Percentiles rank a stretch among this genome's conserved stretches.
Conservation (phyloP, 2,113 vertebrate genomes). For the Lontra canadensis region DNA sequence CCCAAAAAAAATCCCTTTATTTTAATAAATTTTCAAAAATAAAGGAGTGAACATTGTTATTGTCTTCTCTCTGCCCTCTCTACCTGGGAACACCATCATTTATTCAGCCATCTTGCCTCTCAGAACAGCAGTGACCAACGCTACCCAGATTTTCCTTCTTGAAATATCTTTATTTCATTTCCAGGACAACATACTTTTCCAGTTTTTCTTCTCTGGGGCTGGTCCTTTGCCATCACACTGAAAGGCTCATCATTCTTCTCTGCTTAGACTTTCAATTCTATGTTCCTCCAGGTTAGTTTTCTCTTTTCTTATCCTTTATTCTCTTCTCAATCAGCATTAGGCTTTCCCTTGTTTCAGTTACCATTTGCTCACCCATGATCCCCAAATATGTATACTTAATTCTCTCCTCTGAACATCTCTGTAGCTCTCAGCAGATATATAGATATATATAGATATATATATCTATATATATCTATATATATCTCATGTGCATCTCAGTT, state of each 20-base stretch:
- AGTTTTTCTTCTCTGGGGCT: not conserved
- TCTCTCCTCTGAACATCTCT: not conserved
- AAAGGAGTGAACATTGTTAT: rapidly evolving
- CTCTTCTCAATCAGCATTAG: not conserved
- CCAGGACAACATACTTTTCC: not conserved
- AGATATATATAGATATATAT: too few species aligned
- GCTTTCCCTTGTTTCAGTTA: not conserved
- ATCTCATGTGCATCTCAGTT: not conserved
- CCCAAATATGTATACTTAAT: not conserved
- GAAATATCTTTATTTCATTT: not conserved
- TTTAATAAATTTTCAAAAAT: not conserved
- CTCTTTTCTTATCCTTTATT: not conserved
- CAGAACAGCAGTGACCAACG: not conserved
- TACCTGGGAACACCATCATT: not conserved
- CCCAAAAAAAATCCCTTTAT: not conserved
- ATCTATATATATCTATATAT: not conserved
- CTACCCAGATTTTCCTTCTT: not conserved
- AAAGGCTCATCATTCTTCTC: not conserved
- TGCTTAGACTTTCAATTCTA: not conserved
- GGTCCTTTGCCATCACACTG: not conserved
- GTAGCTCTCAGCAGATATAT: not conserved
- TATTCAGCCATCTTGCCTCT: not conserved
- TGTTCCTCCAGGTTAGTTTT: rapidly evolving
- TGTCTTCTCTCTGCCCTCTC: not conserved
- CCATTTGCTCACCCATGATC: not conserved